Evolutionary conservation across 2,113 vertebrate genomes (phyloP).

Genomic region (Spizaetus ornatus): DNA sequence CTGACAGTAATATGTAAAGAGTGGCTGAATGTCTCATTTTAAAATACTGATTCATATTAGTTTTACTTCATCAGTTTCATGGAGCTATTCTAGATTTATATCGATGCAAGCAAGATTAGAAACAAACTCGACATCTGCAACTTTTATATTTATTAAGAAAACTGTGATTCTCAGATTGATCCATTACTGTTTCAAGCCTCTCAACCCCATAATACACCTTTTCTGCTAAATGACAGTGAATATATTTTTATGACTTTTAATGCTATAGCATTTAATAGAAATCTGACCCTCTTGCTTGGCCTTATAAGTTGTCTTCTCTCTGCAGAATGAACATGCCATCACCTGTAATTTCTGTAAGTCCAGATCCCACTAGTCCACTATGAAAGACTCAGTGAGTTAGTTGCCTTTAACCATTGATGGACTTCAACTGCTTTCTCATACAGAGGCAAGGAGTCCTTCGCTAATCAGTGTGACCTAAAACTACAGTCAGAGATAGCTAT

Average conservation of each 20-base stretch:
- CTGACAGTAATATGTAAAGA: not conserved
- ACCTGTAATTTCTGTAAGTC: not conserved
- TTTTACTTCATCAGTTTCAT: conserved; percentile 1
- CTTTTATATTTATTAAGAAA: not conserved
- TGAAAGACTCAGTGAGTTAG: not conserved
- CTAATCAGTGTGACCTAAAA: not conserved
- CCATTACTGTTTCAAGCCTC: not conserved
- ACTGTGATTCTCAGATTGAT: not conserved
- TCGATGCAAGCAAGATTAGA: not conserved
- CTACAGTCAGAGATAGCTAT: not conserved
- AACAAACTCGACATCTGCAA: not conserved
- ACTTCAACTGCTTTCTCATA: not conserved
- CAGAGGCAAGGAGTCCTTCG: not conserved
- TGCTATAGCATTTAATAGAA: not conserved
- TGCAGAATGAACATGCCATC: not conserved
- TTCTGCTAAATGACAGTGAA: not conserved
- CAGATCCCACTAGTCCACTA: not conserved
- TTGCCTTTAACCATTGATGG: not conserved
- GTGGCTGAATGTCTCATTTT: not conserved
- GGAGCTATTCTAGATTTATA: not conserved
- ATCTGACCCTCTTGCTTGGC: not conserved
- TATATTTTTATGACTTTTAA: not conserved
- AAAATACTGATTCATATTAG: conserved; percentile 9
- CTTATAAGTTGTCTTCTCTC: not conserved
- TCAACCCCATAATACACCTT: not conserved